Conservation (phyloP, 1,140 invertebrate genomes). For the Dufourea novaeangliae region DNA sequence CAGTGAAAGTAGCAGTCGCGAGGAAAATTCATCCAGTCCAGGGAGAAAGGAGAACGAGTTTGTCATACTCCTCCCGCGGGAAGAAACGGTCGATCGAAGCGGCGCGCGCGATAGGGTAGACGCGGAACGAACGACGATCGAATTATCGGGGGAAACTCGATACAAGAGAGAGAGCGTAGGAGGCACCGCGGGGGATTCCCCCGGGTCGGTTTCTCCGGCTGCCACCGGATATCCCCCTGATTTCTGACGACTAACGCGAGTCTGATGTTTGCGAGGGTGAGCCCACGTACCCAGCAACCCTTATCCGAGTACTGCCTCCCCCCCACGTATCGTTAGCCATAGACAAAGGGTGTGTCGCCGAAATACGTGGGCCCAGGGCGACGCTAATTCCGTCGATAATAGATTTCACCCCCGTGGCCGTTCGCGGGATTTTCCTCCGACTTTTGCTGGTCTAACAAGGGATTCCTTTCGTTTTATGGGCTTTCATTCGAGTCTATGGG, state of each 20-base stretch:
- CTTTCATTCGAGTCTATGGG: background rate
- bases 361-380: slow-evolving; percentile 60
- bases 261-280: slow-evolving; percentile 72
- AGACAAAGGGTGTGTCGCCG: slow-evolving; percentile 73
- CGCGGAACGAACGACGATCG: slow-evolving; percentile 58
- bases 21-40: background rate
- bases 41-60: background rate
- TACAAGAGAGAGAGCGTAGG: slow-evolving; percentile 41
- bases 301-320: slow-evolving; percentile 52
- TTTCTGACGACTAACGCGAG: slow-evolving; percentile 71
- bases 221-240: slow-evolving; percentile 70
- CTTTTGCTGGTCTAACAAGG: background rate
- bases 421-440: slow-evolving; percentile 34
- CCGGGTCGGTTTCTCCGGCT: slow-evolving; percentile 69
- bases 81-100: slow-evolving; percentile 16
- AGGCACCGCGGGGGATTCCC: slow-evolving; percentile 41
- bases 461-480: background rate
- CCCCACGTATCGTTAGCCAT: slow-evolving; percentile 72
- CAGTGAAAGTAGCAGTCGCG: background rate
- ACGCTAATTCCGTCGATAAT: slow-evolving; percentile 75
- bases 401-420: slow-evolving; percentile 60
- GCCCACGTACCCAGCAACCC: slow-evolving; percentile 43
- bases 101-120: background rate
- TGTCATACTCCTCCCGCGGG: background rate
- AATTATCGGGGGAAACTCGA: slow-evolving; percentile 70